Evolutionary conservation across 2,888 invertebrate genomes (phyloP), one percentile per base, ranked within the genome.

Genomic region (Mayetiola destructor): DNA sequence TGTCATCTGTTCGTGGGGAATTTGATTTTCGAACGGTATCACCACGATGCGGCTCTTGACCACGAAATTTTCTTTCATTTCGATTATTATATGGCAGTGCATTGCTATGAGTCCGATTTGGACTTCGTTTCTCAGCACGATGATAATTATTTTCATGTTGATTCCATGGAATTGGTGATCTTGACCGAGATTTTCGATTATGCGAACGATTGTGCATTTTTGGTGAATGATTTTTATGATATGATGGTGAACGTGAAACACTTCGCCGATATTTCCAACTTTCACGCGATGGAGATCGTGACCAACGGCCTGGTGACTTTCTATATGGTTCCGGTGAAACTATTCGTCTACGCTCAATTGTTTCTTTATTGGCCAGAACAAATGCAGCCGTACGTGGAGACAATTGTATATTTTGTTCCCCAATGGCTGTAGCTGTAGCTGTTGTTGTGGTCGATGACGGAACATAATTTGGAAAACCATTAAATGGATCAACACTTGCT

Each of bases 381-480:
- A 63, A 63, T 3, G 63, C 63, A 18, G 62, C 59, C 58, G 61
- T 63, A 1, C 63, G 57, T 1, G 63, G 63, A 5, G 62, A 62
- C 29, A 63, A 56, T 23, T 62, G 62, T 3, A 62, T 61, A 53
- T 60, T 62, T 29, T 35, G 39, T 10, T 39, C 42, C 2, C 20
- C 35, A 3, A 52, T 3, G 4, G 52, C 59, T 14, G 53, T 5
- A 20, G 27, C 35, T n/a, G 23, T 16, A 16, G 27, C 29, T 16
- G 56, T 27, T 23, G 35, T 2, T n/a, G 37, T 27, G 8, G 59
- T 56, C 23, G 57, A 56, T 53, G 59, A 60, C 14, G 59, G 53
- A 2, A 57, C 40, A 29, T 56, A 59, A 18, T 59, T 58, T 54
- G 39, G 56, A n/a, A 27, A 48, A 12, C 14, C 23, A n/a, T n/a